Evolutionary conservation across 1,140 invertebrate genomes (phyloP), one percentile per base, ranked within the genome.

Genomic region (Philaenus spumarius): DNA sequence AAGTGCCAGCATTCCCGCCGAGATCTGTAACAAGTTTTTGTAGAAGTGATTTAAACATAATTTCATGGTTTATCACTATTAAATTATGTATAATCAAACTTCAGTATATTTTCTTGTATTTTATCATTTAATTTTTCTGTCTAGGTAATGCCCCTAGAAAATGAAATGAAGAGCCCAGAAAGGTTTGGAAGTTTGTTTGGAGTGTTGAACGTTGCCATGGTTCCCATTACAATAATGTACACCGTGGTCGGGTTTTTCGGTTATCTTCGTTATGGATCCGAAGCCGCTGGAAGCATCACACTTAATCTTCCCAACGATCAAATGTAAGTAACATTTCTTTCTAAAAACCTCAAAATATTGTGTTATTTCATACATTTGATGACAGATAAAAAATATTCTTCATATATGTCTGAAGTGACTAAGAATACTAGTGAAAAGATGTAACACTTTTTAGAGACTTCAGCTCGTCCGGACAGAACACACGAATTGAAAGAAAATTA

Each of bases 91-190:
- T n/a, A n/a, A n/a, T n/a, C n/a, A n/a, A n/a, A n/a, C n/a, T n/a
- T n/a, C n/a, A n/a, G n/a, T n/a, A n/a, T n/a, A n/a, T n/a, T n/a
- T n/a, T n/a, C n/a, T n/a, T n/a, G n/a, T n/a, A n/a, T n/a, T n/a
- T n/a, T n/a, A n/a, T n/a, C n/a, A n/a, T n/a, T n/a, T n/a, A n/a
- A n/a, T n/a, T n/a, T 30, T 30, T 30, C 26, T 4, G 51, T 60
- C 58, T 56, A 91, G 88, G 87, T 93, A 39, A 78, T 93, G 69
- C 90, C 90, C 0, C 67, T 93, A 58, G 87, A 93, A 69, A 91
- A 92, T 66, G 87, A 90, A 68, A 93, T 94, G 90, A 85, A 83
- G 66, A 80, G 79, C 0, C 88, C 88, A 0, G 76, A 81, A 67
- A 73, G 73, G 12, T 92, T 93, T 72, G 80, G 79, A 0, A 82